A percentile compares a stretch with the other conserved stretches of the same genome.
Evolutionary conservation across 2,888 invertebrate species (phyloP).

Genomic region (Clitarchus hookeri): DNA sequence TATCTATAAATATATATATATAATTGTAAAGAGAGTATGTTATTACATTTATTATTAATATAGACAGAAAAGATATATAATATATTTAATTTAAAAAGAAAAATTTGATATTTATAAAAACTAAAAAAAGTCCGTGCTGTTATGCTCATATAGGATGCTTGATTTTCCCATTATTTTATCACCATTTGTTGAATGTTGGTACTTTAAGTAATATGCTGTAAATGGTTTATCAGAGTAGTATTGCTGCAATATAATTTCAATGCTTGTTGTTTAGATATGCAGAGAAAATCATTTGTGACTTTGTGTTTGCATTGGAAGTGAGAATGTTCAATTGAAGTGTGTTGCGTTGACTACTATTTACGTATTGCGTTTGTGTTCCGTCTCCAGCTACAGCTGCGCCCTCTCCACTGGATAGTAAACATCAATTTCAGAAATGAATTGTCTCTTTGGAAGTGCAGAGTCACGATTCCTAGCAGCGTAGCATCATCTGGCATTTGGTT

Average conservation of each 20-base stretch:
- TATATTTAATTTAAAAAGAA: constrained; percentile 40
- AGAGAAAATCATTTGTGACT: not conserved
- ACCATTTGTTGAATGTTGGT: constrained; percentile 25
- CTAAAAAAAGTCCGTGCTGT: constrained; percentile 33
- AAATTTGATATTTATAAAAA: constrained; percentile 35
- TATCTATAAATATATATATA: constrained; percentile 30
- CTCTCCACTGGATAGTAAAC: constrained; percentile 9
- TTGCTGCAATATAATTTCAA: not conserved
- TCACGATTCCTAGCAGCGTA: not conserved
- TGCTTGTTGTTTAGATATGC: not conserved
- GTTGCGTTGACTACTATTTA: not conserved
- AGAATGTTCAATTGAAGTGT: not conserved
- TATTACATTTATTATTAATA: constrained; percentile 36
- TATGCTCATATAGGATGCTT: constrained; percentile 31
- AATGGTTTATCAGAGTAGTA: not conserved
- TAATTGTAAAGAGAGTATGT: constrained; percentile 35
- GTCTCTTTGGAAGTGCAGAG: not conserved
- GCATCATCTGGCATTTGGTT: not conserved
- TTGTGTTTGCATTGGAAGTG: not conserved
- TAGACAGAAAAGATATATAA: constrained; percentile 39
- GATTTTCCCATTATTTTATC: constrained; percentile 21
- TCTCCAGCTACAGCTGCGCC: not conserved
- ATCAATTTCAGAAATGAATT: not conserved
- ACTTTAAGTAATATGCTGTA: constrained; percentile 21
- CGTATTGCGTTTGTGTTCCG: not conserved